These are phyloP conservation scores for Hyperoplus lanceolatus DNA, from an alignment of 2,797 vertebrate genomes.

Conservation along the genomic window DNA sequence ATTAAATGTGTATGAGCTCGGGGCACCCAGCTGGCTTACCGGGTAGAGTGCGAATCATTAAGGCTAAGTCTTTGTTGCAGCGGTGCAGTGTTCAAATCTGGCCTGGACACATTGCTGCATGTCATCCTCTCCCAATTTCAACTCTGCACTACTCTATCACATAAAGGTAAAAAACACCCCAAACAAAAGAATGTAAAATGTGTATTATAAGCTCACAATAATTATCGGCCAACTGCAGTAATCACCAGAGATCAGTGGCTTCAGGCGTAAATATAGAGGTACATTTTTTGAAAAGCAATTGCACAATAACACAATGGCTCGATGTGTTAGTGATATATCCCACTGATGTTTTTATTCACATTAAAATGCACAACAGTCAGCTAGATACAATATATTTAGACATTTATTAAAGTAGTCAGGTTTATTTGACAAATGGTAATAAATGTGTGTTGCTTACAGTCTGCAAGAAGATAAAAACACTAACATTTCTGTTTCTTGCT, in stretches of 20 bases:
- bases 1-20: slow-evolving; percentile 1
- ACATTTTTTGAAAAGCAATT: slow-evolving; percentile 31
- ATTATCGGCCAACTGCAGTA: background rate
- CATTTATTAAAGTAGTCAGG: slow-evolving; percentile 1
- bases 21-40: too few relatives aligned
- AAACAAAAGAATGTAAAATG: too few relatives aligned
- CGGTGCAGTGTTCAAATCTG: too few relatives aligned
- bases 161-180: too few relatives aligned
- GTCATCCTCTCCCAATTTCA: too few relatives aligned
- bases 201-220: background rate
- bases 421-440: slow-evolving; percentile 19
- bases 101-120: too few relatives aligned
- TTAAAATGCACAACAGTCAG: background rate
- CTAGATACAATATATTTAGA: slow-evolving; percentile 9
- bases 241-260: slow-evolving; percentile 2
- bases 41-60: too few relatives aligned
- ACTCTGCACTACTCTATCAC: too few relatives aligned
- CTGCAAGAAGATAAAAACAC: slow-evolving; percentile 18
- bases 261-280: background rate
- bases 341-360: background rate
- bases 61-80: too few relatives aligned
- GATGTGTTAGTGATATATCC: background rate
- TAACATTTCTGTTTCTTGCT: slow-evolving; percentile 42
- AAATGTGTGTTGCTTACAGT: slow-evolving; percentile 24
- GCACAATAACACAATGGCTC: background rate